phyloP scores from a whole-genome alignment of 2,113 vertebrate genomes.

The Athene cunicularia region DNA sequence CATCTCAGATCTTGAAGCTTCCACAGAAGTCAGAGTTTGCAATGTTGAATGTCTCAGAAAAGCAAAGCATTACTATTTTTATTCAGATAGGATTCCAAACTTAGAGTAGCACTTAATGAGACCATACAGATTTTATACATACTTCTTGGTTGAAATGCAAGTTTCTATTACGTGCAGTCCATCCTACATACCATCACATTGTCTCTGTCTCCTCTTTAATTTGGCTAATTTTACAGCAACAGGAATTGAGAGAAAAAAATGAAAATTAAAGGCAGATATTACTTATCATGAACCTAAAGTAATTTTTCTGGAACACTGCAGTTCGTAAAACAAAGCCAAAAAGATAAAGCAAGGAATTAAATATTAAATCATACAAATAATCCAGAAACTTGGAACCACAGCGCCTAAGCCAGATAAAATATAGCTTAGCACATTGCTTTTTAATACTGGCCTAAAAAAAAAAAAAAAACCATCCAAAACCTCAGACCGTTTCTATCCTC shows the following conservation, averaged over 20 bases:
- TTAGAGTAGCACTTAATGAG: background rate
- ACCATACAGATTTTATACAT: background rate
- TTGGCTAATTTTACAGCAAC: background rate
- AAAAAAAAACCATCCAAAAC: background rate
- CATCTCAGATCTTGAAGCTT: background rate
- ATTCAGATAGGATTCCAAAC: background rate
- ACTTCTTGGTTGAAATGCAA: background rate
- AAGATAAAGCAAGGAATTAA: background rate
- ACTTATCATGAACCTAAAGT: background rate
- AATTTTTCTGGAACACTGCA: background rate
- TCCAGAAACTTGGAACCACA: background rate
- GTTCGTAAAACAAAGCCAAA: background rate
- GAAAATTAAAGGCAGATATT: background rate
- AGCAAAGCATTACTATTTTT: background rate
- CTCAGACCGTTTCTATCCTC: background rate
- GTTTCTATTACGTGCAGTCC: background rate
- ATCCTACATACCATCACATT: background rate
- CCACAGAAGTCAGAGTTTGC: background rate
- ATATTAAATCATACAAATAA: background rate
- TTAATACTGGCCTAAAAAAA: background rate
- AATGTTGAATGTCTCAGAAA: background rate
- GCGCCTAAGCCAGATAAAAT: background rate
- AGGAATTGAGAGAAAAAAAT: background rate
- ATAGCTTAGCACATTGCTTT: background rate
- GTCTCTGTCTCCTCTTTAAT: background rate